Evolutionary conservation across 2,113 vertebrate genomes (phyloP).

Genomic region (Coturnix japonica): DNA sequence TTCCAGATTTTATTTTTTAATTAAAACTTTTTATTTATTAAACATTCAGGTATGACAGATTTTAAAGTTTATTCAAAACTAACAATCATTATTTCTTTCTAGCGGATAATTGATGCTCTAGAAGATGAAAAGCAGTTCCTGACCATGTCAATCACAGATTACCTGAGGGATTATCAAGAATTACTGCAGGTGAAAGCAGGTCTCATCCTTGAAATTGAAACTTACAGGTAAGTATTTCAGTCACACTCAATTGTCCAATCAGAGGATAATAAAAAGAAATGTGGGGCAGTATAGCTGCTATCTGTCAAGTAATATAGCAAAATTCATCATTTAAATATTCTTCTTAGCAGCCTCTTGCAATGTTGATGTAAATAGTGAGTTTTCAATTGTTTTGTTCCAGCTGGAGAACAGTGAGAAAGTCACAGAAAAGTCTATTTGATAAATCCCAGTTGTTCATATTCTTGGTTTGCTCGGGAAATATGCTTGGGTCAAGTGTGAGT

Average conservation of each 20-base stretch:
- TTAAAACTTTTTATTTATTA: background rate
- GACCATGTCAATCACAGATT: conserved; percentile 81
- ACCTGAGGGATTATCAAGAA: conserved; percentile 89
- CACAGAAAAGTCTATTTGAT: background rate
- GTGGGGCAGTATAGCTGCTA: background rate
- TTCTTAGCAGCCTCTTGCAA: background rate
- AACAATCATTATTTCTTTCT: conserved; percentile 7
- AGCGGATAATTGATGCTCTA: conserved; percentile 87
- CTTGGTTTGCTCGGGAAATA: background rate
- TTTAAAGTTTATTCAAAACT: background rate
- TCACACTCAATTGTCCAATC: background rate
- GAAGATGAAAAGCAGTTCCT: conserved; percentile 88
- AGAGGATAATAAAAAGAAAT: background rate
- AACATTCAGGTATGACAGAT: background rate
- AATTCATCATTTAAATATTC: background rate
- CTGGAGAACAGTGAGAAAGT: background rate
- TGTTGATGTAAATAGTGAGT: background rate
- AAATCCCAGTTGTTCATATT: background rate
- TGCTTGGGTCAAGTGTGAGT: background rate
- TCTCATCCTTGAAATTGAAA: conserved; percentile 91
- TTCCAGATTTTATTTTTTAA: background rate
- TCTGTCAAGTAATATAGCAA: background rate
- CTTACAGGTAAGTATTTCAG: conserved; percentile 86
- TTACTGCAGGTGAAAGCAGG: conserved; percentile 91
- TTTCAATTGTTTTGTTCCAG: background rate